Conservation (phyloP, 2,113 vertebrate species). For the Notarius lentiginosus region DNA sequence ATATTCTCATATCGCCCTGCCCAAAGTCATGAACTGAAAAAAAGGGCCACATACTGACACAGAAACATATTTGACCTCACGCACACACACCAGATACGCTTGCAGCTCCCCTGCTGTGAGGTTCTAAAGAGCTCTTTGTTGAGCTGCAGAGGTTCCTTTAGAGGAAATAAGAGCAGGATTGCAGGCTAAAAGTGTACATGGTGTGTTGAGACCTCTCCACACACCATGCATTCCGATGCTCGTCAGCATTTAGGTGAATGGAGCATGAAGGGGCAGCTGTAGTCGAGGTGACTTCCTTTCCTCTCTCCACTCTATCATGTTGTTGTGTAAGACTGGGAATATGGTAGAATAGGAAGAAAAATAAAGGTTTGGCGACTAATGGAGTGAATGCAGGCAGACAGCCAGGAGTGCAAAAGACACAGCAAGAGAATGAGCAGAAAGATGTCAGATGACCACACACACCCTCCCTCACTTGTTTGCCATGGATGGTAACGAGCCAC, state of each 20-base stretch:
- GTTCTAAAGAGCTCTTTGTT: slow-evolving; percentile 20
- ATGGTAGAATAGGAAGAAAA: slow-evolving; percentile 3
- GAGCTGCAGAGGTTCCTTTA: slow-evolving; percentile 12
- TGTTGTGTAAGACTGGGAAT: slow-evolving; percentile 21
- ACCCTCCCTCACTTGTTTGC: slow-evolving; percentile 59
- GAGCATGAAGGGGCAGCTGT: not conserved
- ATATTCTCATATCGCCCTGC: not conserved
- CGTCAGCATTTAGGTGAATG: not conserved
- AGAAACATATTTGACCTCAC: not conserved
- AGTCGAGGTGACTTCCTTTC: slow-evolving; percentile 2
- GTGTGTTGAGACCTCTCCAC: not conserved
- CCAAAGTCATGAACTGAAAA: not conserved
- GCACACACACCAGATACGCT: slow-evolving; percentile 4
- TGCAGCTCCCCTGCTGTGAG: slow-evolving; percentile 24
- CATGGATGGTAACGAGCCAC: slow-evolving; percentile 70
- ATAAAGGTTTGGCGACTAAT: slow-evolving; percentile 35
- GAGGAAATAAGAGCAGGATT: slow-evolving; percentile 22
- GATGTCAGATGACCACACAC: slow-evolving; percentile 54
- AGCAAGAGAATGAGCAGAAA: slow-evolving; percentile 17
- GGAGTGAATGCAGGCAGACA: slow-evolving; percentile 25
- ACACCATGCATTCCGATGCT: not conserved
- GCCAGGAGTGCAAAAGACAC: slow-evolving; percentile 39
- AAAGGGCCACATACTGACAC: not conserved
- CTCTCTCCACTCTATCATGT: not conserved
- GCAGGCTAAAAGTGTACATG: slow-evolving; percentile 7